Evolutionary conservation across 2,888 invertebrate species (phyloP).

Genomic region (Embidobia sp.): DNA sequence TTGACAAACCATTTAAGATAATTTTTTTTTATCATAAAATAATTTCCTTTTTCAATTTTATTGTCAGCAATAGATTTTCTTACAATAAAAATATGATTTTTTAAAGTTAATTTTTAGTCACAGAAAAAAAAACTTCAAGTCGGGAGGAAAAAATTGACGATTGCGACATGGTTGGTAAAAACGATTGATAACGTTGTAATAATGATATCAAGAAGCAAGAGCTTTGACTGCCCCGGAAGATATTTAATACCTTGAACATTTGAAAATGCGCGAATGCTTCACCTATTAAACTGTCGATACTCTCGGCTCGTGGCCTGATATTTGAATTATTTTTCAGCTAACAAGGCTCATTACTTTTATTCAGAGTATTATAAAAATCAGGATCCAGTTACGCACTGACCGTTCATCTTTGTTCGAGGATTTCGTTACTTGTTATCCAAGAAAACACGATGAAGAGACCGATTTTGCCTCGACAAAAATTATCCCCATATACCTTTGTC

Average conservation of each 20-base stretch:
- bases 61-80: too few species aligned
- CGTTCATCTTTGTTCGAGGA: constrained; percentile 61
- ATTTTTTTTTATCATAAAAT: too few species aligned
- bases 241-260: constrained; percentile 29
- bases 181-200: neutral
- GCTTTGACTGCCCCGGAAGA: neutral
- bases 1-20: too few species aligned
- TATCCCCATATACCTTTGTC: constrained; percentile 37
- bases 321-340: constrained; percentile 63
- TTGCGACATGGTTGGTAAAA: neutral
- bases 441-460: constrained; percentile 42
- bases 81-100: too few species aligned
- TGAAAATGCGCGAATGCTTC: constrained; percentile 30
- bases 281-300: constrained; percentile 54
- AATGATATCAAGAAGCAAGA: constrained; percentile 4
- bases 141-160: too few species aligned
- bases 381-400: constrained; percentile 65
- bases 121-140: too few species aligned
- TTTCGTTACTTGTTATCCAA: constrained; percentile 65
- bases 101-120: too few species aligned
- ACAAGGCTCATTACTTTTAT: constrained; percentile 66
- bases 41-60: too few species aligned
- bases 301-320: constrained; percentile 27
- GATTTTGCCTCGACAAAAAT: constrained; percentile 48
- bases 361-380: constrained; percentile 55